phyloP scores from a whole-genome alignment of 2,888 invertebrate genomes.

The Acanthosepion esculentum region DNA sequence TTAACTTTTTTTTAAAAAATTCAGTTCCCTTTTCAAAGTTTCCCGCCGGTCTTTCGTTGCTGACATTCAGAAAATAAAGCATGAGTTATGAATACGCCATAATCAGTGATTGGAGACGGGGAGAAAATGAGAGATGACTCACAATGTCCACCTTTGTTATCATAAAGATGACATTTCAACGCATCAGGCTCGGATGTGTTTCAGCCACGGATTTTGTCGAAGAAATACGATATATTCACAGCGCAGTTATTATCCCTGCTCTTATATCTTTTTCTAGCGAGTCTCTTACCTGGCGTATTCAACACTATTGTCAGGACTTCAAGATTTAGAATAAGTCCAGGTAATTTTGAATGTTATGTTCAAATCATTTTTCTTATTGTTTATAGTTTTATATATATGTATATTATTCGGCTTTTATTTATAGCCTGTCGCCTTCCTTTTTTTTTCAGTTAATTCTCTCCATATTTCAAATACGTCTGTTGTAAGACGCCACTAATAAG shows the following conservation, averaged over 20 bases:
- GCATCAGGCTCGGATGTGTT: not conserved
- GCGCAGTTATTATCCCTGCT: not conserved
- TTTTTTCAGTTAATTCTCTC: too few species aligned
- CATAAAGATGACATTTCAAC: constrained; percentile 33
- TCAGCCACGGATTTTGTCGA: not conserved
- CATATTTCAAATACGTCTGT: too few species aligned
- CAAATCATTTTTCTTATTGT: not conserved
- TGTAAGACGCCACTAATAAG: too few species aligned
- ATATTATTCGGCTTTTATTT: too few species aligned
- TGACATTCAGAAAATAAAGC: not conserved
- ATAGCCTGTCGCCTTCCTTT: too few species aligned
- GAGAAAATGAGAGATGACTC: not conserved
- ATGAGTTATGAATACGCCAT: constrained; percentile 8
- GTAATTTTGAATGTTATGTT: constrained; percentile 14
- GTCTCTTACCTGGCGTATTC: not conserved
- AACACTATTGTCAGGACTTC: not conserved
- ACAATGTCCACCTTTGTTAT: not conserved
- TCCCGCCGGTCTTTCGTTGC: not conserved
- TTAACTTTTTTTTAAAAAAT: not conserved
- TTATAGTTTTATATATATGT: too few species aligned
- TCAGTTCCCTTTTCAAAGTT: constrained; percentile 6
- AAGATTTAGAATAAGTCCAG: constrained; percentile 14
- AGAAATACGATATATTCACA: not conserved
- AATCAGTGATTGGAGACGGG: not conserved
- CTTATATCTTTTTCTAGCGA: not conserved